Percentiles rank a stretch among this genome's conserved stretches.
Evolutionary conservation across 1,140 invertebrate species (phyloP).

Genomic region (Apis cerana): DNA sequence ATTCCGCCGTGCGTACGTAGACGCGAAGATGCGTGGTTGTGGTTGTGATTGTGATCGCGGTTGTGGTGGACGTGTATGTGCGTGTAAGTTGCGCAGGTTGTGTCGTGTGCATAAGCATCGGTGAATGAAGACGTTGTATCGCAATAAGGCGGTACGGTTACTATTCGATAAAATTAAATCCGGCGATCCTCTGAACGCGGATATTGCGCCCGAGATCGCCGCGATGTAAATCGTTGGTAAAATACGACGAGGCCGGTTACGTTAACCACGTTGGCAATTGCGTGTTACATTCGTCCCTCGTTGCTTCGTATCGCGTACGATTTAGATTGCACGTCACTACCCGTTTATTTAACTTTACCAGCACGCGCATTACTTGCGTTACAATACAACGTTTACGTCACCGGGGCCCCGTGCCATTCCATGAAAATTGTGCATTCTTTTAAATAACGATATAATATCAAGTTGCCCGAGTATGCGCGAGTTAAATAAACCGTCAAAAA

Average conservation of each 20-base stretch:
- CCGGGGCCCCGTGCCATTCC: background rate
- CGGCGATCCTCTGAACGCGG: conserved; percentile 25
- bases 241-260: conserved; percentile 13
- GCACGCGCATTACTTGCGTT: conserved; percentile 43
- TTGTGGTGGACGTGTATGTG: background rate
- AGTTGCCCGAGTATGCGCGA: background rate
- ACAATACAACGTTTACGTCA: conserved; percentile 42
- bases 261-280: conserved; percentile 42
- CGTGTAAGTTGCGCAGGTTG: background rate
- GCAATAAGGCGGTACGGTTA: conserved; percentile 38
- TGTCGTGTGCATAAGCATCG: conserved; percentile 10
- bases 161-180: conserved; percentile 22
- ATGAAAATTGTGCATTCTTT: conserved; percentile 14
- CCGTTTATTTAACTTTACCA: conserved; percentile 46
- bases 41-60: background rate
- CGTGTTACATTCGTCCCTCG: conserved; percentile 38
- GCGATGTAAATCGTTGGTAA: conserved; percentile 19
- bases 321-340: conserved; percentile 47
- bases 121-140: conserved; percentile 43
- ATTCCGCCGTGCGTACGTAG: background rate
- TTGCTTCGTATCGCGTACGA: conserved; percentile 45
- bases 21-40: background rate
- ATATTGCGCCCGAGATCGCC: conserved; percentile 8
- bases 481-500: conserved; percentile 8
- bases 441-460: conserved; percentile 37